Conservation (phyloP, 1,140 invertebrate genomes). For the Intoshia linei region DNA sequence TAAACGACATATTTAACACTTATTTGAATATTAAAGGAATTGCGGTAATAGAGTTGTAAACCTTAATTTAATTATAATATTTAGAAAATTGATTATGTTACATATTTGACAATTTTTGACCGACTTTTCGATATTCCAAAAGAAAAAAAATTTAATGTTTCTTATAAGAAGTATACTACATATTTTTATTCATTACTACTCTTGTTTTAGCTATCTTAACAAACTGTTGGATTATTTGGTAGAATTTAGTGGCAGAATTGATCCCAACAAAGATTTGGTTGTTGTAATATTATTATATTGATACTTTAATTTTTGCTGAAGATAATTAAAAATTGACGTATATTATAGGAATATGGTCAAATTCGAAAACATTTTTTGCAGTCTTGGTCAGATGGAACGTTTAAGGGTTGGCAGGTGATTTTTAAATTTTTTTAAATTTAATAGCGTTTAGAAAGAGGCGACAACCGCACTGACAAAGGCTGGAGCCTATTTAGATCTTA, state of each 20-base stretch:
- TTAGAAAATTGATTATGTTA: constrained; percentile 72
- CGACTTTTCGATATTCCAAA: constrained; percentile 73
- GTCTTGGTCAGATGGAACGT: constrained; percentile 53
- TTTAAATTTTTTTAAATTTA: neutral
- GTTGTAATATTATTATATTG: constrained; percentile 12
- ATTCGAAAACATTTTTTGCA: constrained; percentile 45
- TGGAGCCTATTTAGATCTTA: constrained; percentile 73
- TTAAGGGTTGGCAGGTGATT: constrained; percentile 63
- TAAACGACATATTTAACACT: constrained; percentile 80
- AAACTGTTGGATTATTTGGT: constrained; percentile 50
- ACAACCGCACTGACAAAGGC: constrained; percentile 51
- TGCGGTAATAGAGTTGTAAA: constrained; percentile 29
- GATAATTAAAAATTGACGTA: neutral
- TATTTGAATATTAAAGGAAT: constrained; percentile 85
- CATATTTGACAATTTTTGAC: constrained; percentile 66
- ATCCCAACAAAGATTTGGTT: constrained; percentile 54
- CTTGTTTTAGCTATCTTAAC: constrained; percentile 34
- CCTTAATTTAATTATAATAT: constrained; percentile 12
- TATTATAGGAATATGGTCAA: constrained; percentile 32
- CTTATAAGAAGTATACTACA: constrained; percentile 36
- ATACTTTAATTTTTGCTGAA: constrained; percentile 1
- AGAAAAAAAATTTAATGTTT: constrained; percentile 61
- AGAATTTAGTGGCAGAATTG: constrained; percentile 47
- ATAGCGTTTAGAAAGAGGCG: constrained; percentile 42
- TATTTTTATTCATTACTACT: constrained; percentile 3